phyloP scores from a whole-genome alignment of 2,797 vertebrate genomes.

The Enteromius afrohamiltoni region DNA sequence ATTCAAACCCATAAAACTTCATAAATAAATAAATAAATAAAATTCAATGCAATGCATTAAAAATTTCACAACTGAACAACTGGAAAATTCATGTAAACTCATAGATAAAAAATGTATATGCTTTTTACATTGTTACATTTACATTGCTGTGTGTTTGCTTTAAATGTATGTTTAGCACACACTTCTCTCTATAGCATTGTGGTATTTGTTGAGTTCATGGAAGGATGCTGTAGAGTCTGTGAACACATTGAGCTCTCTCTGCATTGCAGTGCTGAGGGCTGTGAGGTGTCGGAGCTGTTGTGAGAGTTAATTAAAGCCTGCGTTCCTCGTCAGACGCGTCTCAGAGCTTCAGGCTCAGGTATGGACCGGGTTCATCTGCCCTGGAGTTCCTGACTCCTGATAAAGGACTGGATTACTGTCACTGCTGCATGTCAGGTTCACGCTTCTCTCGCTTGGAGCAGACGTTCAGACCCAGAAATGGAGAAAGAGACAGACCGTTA shows the following conservation, averaged over 20 bases:
- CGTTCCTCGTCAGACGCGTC: constrained; percentile 21
- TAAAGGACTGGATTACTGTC: constrained; percentile 23
- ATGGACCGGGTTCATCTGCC: constrained; percentile 39
- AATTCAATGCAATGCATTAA: background rate
- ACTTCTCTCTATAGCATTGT: background rate
- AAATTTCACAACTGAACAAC: background rate
- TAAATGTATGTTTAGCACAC: background rate
- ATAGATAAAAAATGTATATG: background rate
- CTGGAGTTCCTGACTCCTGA: constrained; percentile 36
- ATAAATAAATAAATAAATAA: too few species aligned
- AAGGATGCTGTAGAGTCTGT: background rate
- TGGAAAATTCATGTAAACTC: background rate
- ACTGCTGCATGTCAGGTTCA: background rate
- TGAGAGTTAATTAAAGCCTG: constrained; percentile 51
- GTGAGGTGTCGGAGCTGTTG: constrained; percentile 53
- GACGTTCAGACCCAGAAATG: background rate
- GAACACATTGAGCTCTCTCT: constrained; percentile 54
- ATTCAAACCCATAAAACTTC: background rate
- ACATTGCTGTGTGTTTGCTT: background rate
- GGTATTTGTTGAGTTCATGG: background rate
- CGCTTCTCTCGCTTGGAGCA: background rate
- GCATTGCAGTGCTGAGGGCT: constrained; percentile 76
- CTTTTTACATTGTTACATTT: background rate
- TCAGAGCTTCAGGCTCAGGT: constrained; percentile 29
- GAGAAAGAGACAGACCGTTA: background rate